These are phyloP conservation scores for Odontocolon sp. DNA, from an alignment of 2,888 invertebrate species.

Conservation along the genomic window DNA sequence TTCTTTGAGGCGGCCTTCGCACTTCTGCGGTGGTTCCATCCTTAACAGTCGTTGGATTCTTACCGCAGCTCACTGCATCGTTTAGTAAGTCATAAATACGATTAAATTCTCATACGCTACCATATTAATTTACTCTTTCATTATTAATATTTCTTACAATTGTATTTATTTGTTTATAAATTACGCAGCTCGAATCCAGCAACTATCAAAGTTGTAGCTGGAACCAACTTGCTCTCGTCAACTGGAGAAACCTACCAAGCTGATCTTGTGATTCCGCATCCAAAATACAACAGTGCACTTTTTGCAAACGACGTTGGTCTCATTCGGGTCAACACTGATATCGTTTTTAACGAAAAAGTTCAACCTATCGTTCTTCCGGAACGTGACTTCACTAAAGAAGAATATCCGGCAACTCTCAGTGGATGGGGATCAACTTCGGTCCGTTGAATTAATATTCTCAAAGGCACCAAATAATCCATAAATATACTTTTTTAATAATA, in stretches of 20 bases:
- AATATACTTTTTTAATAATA: background rate
- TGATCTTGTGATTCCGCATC: constrained; percentile 58
- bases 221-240: constrained; percentile 60
- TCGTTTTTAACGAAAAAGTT: constrained; percentile 66
- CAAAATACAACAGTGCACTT: constrained; percentile 15
- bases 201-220: constrained; percentile 58
- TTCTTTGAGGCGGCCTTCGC: constrained; percentile 1
- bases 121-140: too few species aligned
- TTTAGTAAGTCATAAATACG: constrained; percentile 74
- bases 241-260: constrained; percentile 57
- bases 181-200: constrained; percentile 43
- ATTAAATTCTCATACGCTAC: too few species aligned
- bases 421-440: constrained; percentile 73
- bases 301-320: constrained; percentile 71
- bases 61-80: constrained; percentile 83
- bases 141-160: background rate
- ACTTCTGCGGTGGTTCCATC: constrained; percentile 81
- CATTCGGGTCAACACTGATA: constrained; percentile 63
- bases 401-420: constrained; percentile 61
- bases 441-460: constrained; percentile 20
- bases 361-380: constrained; percentile 64
- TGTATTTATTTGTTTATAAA: background rate
- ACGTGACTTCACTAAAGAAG: constrained; percentile 47
- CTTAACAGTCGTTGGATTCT: constrained; percentile 82
- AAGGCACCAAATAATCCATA: background rate